A percentile compares a stretch with the other conserved stretches of the same genome.
These are phyloP conservation scores for Salvelinus namaycush DNA, from an alignment of 2,113 vertebrate genomes.

Conservation along the genomic window DNA sequence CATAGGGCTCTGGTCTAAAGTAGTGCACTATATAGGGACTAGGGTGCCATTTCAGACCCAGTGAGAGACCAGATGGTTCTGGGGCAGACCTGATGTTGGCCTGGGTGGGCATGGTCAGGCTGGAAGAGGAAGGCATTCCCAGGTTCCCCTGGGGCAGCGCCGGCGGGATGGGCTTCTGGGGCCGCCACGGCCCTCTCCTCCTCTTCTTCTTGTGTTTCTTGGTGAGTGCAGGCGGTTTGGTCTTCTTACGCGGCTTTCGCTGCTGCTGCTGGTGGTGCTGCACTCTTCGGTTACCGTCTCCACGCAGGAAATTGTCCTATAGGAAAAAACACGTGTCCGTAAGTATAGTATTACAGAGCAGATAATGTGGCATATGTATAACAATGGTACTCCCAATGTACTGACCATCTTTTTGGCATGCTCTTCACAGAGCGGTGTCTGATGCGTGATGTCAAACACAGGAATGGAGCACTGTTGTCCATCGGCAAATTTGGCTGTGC, in stretches of 20 bases:
- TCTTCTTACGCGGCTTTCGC: constrained; percentile 98
- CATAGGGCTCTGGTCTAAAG: too few species aligned
- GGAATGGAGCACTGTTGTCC: constrained; percentile 98
- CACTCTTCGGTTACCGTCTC: constrained; percentile 92
- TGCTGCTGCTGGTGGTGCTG: constrained; percentile 91
- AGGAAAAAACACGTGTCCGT: neutral
- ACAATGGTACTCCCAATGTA: neutral
- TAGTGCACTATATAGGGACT: too few species aligned
- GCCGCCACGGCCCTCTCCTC: constrained; percentile 89
- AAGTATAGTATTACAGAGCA: too few species aligned
- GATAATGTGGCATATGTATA: neutral
- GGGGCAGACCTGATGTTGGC: constrained; percentile 84
- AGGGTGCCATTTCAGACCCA: too few species aligned
- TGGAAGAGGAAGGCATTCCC: constrained; percentile 90
- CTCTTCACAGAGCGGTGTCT: constrained; percentile 97
- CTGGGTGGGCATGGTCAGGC: constrained; percentile 87
- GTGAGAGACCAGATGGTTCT: too few species aligned
- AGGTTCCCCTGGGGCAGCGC: constrained; percentile 97
- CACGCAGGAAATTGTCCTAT: constrained; percentile 97
- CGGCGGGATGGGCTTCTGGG: constrained; percentile 97
- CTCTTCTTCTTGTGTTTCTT: constrained; percentile 99
- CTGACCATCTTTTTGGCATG: constrained; percentile 99
- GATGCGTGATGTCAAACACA: constrained; percentile 98
- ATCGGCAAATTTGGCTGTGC: constrained; percentile 97
- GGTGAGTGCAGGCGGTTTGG: constrained; percentile 97